A percentile compares a stretch with the other conserved stretches of the same genome.
phyloP scores from a whole-genome alignment of 2,888 invertebrate genomes.

The Didymodactylos carnosus region DNA sequence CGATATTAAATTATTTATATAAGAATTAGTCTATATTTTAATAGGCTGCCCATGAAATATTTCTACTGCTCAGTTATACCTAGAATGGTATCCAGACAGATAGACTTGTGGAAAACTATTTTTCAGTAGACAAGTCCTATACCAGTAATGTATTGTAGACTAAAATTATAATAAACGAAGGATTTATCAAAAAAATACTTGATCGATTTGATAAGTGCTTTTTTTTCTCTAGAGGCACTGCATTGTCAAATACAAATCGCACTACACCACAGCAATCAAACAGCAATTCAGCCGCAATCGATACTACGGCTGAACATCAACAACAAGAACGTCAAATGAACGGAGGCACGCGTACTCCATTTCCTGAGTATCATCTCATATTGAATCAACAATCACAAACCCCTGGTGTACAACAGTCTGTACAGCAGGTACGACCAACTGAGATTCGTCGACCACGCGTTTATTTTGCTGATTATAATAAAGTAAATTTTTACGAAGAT shows the following conservation, averaged over 20 bases:
- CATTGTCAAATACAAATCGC: not conserved
- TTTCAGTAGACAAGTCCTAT: too few relatives aligned
- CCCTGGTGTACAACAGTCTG: not conserved
- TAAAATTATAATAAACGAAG: too few relatives aligned
- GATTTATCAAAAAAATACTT: too few relatives aligned
- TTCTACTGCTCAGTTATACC: too few relatives aligned
- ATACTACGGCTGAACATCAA: not conserved
- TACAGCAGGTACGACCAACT: not conserved
- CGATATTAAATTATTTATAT: too few relatives aligned
- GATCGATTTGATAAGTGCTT: not conserved
- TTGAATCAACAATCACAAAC: not conserved
- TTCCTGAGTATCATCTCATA: not conserved
- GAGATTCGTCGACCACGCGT: not conserved
- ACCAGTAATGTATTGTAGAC: too few relatives aligned
- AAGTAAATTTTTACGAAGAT: not conserved
- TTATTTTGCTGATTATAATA: not conserved
- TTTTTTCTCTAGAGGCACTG: not conserved
- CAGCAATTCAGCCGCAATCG: not conserved
- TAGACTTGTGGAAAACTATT: too few relatives aligned
- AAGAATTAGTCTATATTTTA: too few relatives aligned
- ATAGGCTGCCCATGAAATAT: too few relatives aligned
- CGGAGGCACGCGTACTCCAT: too few relatives aligned
- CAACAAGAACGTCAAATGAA: not conserved
- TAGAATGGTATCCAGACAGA: too few relatives aligned
- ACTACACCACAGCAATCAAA: not conserved